These are phyloP conservation scores for Datnioides undecimradiatus DNA, from an alignment of 2,113 vertebrate genomes.

Conservation along the genomic window DNA sequence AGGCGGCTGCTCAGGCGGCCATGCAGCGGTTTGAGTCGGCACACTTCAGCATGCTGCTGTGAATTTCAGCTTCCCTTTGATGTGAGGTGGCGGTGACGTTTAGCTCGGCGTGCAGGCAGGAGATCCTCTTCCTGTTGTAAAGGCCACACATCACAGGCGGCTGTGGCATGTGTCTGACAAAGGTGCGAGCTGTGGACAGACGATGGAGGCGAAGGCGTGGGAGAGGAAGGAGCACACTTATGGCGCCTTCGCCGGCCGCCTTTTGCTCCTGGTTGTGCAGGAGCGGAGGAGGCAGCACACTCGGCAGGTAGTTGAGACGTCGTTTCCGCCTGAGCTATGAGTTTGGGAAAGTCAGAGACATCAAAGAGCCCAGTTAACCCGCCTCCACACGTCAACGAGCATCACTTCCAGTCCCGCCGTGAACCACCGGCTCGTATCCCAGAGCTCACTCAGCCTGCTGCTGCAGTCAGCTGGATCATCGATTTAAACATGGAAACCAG, in stretches of 20 bases:
- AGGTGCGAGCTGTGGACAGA: too few relatives aligned
- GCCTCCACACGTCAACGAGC: neutral
- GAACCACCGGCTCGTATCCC: neutral
- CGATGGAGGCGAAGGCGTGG: constrained; percentile 8
- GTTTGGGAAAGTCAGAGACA: neutral
- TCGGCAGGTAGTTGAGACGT: neutral
- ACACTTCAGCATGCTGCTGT: neutral
- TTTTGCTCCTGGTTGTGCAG: neutral
- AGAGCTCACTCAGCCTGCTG: neutral
- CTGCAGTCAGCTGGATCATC: too few relatives aligned
- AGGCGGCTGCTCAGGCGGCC: neutral
- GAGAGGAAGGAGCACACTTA: constrained; percentile 71
- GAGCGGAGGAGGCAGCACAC: neutral
- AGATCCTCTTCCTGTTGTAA: constrained; percentile 42
- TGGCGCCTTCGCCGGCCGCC: constrained; percentile 17
- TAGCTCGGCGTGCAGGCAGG: neutral
- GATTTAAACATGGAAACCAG: neutral
- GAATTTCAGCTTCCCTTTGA: neutral
- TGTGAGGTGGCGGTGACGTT: neutral
- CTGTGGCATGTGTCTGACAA: constrained; percentile 26
- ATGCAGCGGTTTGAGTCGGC: neutral
- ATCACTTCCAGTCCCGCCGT: neutral
- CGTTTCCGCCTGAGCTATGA: neutral
- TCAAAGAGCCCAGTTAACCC: constrained; percentile 26
- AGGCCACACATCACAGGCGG: constrained; percentile 23